These are phyloP conservation scores for Aphelocoma californica DNA, from an alignment of 2,797 vertebrate genomes.

Conservation along the genomic window DNA sequence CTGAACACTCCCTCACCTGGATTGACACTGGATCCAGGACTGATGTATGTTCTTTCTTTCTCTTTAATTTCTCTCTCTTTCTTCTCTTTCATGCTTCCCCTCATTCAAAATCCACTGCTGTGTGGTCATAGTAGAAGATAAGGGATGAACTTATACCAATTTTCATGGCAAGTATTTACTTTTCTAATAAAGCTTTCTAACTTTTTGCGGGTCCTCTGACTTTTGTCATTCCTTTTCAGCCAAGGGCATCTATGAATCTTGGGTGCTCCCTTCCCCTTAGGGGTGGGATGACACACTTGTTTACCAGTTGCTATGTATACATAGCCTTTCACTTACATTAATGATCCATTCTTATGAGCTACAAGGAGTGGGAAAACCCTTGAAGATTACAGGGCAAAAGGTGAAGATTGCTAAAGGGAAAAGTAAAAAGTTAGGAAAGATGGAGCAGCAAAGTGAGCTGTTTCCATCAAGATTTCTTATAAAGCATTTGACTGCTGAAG, in stretches of 20 bases:
- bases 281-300: not conserved
- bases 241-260: not conserved
- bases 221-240: not conserved
- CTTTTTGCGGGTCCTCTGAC: not conserved
- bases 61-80: not conserved
- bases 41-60: no score
- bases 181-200: not conserved
- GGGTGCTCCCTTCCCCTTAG: not conserved
- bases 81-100: not conserved
- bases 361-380: not conserved
- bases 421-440: not conserved
- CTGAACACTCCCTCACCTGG: no score
- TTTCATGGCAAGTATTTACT: no score
- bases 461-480: not conserved
- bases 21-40: not conserved
- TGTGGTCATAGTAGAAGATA: not conserved
- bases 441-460: not conserved
- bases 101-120: not conserved
- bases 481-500: not conserved
- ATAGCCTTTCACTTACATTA: not conserved
- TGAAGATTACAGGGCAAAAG: not conserved
- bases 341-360: not conserved
- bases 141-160: not conserved
- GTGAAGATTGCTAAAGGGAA: not conserved
- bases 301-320: not conserved